Conservation (phyloP, 1,140 invertebrate species). For the Aricia agestis region DNA sequence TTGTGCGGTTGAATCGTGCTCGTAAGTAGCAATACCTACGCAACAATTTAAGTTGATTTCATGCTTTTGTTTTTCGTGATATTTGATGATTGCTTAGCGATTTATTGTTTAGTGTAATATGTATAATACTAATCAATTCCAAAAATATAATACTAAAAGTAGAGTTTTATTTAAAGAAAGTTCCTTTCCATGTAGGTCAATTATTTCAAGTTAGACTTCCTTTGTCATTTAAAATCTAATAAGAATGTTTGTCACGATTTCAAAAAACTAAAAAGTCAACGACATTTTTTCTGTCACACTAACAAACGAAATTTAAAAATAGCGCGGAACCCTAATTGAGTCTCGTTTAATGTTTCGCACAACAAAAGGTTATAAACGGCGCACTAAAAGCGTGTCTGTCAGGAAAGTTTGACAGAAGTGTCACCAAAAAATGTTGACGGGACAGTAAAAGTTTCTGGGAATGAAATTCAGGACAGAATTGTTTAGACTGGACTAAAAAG, state of each 20-base stretch:
- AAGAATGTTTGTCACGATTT: not conserved
- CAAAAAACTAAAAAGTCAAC: not conserved
- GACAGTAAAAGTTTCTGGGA: constrained; percentile 65
- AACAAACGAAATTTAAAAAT: not conserved
- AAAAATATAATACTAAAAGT: too few species aligned
- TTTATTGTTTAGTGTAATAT: too few species aligned
- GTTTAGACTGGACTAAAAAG: constrained; percentile 50
- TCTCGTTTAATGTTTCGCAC: constrained; percentile 5
- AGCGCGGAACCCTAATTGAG: not conserved
- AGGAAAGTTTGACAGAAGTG: constrained; percentile 40
- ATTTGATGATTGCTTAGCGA: too few species aligned
- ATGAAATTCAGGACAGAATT: constrained; percentile 55
- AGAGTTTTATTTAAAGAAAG: too few species aligned
- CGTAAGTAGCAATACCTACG: not conserved
- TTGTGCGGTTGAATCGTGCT: not conserved
- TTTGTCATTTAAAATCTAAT: not conserved
- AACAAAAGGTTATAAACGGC: constrained; percentile 7
- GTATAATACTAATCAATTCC: too few species aligned
- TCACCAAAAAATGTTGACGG: constrained; percentile 50
- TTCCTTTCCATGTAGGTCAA: too few species aligned
- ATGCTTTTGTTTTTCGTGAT: too few species aligned
- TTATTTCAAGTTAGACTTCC: too few species aligned
- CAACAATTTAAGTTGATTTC: too few species aligned
- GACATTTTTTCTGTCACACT: not conserved
- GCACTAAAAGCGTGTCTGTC: constrained; percentile 19